Conservation (phyloP, 2,888 invertebrate genomes). For the Yponomeuta plumbellus region DNA sequence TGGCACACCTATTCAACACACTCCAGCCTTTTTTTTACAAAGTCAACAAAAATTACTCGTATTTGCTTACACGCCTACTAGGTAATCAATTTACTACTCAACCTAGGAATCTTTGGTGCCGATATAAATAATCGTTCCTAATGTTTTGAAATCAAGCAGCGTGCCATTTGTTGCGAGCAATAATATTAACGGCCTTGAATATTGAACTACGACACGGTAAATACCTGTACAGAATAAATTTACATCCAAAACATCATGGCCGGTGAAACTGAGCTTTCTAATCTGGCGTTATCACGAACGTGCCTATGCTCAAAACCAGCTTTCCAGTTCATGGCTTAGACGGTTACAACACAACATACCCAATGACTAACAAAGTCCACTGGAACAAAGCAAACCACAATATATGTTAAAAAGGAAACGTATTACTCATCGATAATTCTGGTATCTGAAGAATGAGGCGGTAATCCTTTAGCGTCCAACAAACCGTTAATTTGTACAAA, state of each 20-base stretch:
- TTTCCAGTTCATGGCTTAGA: conserved; percentile 33
- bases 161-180: conserved; percentile 5
- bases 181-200: conserved; percentile 41
- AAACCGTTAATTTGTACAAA: neutral
- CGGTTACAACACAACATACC: neutral
- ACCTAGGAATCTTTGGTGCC: neutral
- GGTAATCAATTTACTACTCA: neutral
- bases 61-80: conserved; percentile 1
- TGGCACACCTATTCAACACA: conserved; percentile 11
- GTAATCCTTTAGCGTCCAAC: neutral
- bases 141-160: conserved; percentile 5
- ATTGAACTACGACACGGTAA: conserved; percentile 45
- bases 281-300: conserved; percentile 26
- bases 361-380: neutral
- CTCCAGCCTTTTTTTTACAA: neutral
- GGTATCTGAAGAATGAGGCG: neutral
- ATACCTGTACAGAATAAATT: conserved; percentile 37
- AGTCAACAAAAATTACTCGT: conserved; percentile 5
- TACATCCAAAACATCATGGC: conserved; percentile 43
- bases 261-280: conserved; percentile 60
- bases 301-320: conserved; percentile 29
- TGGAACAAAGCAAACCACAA: neutral
- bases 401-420: neutral
- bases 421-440: neutral
- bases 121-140: neutral